phyloP scores from a whole-genome alignment of 2,888 invertebrate species.

The Euplexia lucipara region DNA sequence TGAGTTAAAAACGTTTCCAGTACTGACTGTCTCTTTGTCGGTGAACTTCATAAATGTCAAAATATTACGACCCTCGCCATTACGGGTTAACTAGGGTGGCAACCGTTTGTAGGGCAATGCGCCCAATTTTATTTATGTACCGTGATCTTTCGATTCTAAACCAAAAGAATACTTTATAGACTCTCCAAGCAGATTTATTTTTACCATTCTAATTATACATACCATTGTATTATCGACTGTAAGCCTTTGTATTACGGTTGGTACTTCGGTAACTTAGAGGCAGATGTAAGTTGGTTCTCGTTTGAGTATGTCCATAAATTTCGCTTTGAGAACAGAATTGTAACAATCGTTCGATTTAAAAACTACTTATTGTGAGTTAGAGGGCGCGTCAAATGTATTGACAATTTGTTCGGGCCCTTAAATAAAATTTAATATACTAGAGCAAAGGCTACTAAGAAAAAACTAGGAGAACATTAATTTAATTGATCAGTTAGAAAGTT shows the following conservation, averaged over 20 bases:
- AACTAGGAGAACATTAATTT: not conserved
- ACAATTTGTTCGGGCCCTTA: slow-evolving; percentile 80
- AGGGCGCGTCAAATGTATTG: slow-evolving; percentile 83
- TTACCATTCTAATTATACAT: not conserved
- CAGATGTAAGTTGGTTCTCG: slow-evolving; percentile 6
- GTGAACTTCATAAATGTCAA: slow-evolving; percentile 81
- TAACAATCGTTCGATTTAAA: slow-evolving; percentile 82
- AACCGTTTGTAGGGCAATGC: slow-evolving; percentile 79
- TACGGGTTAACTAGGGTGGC: slow-evolving; percentile 85
- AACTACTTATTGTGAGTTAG: slow-evolving; percentile 72
- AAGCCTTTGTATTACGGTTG: not conserved
- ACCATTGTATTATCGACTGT: slow-evolving; percentile 2
- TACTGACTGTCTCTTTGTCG: slow-evolving; percentile 44
- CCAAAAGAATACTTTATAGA: slow-evolving; percentile 70
- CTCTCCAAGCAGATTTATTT: slow-evolving; percentile 24
- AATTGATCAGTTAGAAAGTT: not conserved
- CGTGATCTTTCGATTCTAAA: slow-evolving; percentile 81
- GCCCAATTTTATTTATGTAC: slow-evolving; percentile 88
- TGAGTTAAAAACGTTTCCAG: slow-evolving; percentile 52
- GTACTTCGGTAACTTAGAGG: fast-evolving
- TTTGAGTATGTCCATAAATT: slow-evolving; percentile 76
- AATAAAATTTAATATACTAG: slow-evolving; percentile 80
- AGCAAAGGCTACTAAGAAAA: slow-evolving; percentile 33
- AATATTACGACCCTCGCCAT: slow-evolving; percentile 84
- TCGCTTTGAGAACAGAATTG: slow-evolving; percentile 77